Base-by-base conservation (phyloP, 2,113 vertebrate species). In the Narcine bancroftii region DNA sequence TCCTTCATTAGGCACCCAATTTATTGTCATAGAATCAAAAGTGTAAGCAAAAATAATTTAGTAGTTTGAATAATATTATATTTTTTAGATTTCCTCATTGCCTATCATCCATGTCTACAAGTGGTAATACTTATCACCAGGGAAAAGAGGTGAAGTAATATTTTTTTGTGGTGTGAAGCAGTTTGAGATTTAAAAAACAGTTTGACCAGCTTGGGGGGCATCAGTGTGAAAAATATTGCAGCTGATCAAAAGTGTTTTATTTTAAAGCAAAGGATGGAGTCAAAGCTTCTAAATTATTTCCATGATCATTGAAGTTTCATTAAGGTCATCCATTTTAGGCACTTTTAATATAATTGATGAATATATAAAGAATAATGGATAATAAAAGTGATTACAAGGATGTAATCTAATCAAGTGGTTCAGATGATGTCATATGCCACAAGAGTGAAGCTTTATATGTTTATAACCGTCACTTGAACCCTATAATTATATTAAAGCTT, bases 381-480 rank as follows among this genome's bases (percentile, higher is more conserved):
- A 39, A 39, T 91, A 65, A 91, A 91, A 91, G 89, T 91, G 89
- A 91, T 91, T 91, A 91, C 89, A 91, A 87, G 65, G 89, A 69
- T 91, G 89, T 91, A 91, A 91, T 91, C 89, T 91, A 91, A 91
- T 91, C 89, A 91, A 91, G 89, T 91, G 63, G 89, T 69, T 91
- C 63, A 91, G 89, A 91, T 91, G 89, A 91, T 91, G 89, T 91
- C 89, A 91, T 91, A 47, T 69, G 63, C 63, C 89, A 91, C 65
- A 69, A 91, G 89, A 91, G 63, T 91, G 89, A 91, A 91, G 89
- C 65, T 91, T 66, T 33, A 91, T 42, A 42, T 69, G 89, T 91
- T 91, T 91, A 69, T 91, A 85, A 85, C 81, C 81, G 33, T 60
- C 89, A 45, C 63, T 45, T 91, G 89, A 91, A 69, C 65, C 39